Evolutionary conservation across 2,797 vertebrate species (phyloP).

Genomic region (Ataeniobius toweri): DNA sequence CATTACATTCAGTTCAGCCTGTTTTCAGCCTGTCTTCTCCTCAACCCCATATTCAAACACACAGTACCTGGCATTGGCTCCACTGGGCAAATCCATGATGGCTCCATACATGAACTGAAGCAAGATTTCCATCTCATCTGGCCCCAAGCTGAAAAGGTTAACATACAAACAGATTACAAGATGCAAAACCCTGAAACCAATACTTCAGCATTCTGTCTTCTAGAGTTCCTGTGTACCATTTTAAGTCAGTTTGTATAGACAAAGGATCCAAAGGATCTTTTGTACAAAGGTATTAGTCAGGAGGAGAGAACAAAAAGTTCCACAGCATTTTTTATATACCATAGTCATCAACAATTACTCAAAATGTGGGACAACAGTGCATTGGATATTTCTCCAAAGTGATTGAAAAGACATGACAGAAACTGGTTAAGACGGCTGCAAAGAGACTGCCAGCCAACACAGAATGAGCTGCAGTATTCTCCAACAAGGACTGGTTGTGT

Average conservation of each 20-base stretch:
- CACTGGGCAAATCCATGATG: constrained; percentile 87
- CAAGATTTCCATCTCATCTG: constrained; percentile 88
- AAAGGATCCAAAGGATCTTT: no score
- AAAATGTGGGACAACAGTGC: no score
- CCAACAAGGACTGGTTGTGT: no score
- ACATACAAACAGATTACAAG: constrained; percentile 2
- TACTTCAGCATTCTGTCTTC: neutral
- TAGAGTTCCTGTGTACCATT: neutral
- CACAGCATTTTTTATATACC: neutral
- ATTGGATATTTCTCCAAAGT: no score
- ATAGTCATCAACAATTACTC: neutral
- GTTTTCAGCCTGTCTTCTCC: constrained; percentile 1
- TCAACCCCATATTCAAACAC: neutral
- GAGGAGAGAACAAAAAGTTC: neutral
- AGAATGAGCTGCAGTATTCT: no score
- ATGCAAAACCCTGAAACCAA: neutral
- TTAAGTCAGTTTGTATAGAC: neutral
- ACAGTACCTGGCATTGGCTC: constrained; percentile 87
- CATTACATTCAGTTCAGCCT: constrained; percentile 32
- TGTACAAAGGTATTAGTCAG: neutral
- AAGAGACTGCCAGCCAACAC: no score
- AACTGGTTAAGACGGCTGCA: neutral
- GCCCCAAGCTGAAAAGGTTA: constrained; percentile 83
- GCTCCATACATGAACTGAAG: constrained; percentile 95
- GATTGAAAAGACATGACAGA: neutral